Conservation (phyloP, 2,797 vertebrate genomes). For the Capromys pilorides region DNA sequence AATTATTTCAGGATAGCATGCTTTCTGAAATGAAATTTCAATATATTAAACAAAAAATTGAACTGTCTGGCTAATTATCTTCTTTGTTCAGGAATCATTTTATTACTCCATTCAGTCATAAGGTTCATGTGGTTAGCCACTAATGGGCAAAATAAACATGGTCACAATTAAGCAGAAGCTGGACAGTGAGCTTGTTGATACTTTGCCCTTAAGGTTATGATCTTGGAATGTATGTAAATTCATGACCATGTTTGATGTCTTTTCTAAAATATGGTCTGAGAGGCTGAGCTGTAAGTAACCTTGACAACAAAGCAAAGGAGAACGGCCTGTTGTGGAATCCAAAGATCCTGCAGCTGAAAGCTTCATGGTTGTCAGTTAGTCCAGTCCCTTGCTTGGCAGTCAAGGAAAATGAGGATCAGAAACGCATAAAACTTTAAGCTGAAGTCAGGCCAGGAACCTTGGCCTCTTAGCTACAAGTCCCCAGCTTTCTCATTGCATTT, state of each 20-base stretch:
- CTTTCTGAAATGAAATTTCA: constrained; percentile 72
- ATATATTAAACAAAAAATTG: constrained; percentile 68
- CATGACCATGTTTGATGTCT: constrained; percentile 43
- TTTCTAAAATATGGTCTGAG: constrained; percentile 8
- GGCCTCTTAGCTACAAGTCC: not conserved
- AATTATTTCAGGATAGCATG: constrained; percentile 62
- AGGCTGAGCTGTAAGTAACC: not conserved
- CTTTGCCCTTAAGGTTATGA: constrained; percentile 35
- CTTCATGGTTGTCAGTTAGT: not conserved
- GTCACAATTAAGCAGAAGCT: constrained; percentile 60
- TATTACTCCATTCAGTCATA: constrained; percentile 19
- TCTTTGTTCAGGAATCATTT: constrained; percentile 70
- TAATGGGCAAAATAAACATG: not conserved
- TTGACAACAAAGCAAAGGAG: constrained; percentile 53
- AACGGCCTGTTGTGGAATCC: not conserved
- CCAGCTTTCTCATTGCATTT: not conserved
- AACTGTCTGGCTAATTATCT: constrained; percentile 56
- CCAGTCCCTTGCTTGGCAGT: not conserved
- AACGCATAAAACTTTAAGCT: not conserved
- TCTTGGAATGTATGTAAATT: not conserved
- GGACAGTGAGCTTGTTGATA: constrained; percentile 27
- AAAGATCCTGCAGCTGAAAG: not conserved
- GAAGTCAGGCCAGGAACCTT: not conserved
- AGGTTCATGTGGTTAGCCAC: not conserved
- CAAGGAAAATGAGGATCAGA: constrained; percentile 15